phyloP scores from a whole-genome alignment of 2,888 invertebrate genomes.

The Blera fallax region DNA sequence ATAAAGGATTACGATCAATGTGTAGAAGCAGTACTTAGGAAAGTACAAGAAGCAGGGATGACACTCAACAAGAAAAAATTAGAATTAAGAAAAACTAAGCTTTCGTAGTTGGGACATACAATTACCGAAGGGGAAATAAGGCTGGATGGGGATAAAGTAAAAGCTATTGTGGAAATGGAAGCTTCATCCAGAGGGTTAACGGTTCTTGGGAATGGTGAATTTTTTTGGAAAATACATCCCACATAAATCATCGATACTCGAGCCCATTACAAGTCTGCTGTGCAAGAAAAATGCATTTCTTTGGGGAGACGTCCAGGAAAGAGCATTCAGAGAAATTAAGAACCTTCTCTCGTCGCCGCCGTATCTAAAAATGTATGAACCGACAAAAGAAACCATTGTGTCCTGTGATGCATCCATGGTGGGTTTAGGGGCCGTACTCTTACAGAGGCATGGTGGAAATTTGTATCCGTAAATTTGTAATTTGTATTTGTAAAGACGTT shows the following conservation, averaged over 20 bases:
- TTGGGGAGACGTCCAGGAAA: background rate
- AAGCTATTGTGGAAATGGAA: too few species aligned
- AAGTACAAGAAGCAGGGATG: too few species aligned
- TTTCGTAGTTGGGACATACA: too few species aligned
- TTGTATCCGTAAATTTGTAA: too few species aligned
- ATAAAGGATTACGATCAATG: background rate
- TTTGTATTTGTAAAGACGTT: too few species aligned
- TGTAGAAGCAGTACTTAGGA: background rate
- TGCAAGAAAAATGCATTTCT: background rate
- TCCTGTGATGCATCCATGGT: background rate
- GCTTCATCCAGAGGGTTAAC: too few species aligned
- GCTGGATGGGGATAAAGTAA: too few species aligned
- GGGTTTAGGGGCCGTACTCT: background rate
- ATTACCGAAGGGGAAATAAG: too few species aligned
- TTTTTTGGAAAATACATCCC: too few species aligned
- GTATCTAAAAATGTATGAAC: slow-evolving; percentile 12
- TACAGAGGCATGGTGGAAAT: background rate
- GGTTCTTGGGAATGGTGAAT: too few species aligned
- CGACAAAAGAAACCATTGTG: background rate
- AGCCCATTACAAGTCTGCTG: background rate
- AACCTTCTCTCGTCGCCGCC: background rate
- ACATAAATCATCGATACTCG: background rate
- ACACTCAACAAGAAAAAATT: background rate
- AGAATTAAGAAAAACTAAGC: too few species aligned
- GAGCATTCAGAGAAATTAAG: slow-evolving; percentile 3